phyloP scores from a whole-genome alignment of 2,797 vertebrate species.

The Garrulus glandarius region DNA sequence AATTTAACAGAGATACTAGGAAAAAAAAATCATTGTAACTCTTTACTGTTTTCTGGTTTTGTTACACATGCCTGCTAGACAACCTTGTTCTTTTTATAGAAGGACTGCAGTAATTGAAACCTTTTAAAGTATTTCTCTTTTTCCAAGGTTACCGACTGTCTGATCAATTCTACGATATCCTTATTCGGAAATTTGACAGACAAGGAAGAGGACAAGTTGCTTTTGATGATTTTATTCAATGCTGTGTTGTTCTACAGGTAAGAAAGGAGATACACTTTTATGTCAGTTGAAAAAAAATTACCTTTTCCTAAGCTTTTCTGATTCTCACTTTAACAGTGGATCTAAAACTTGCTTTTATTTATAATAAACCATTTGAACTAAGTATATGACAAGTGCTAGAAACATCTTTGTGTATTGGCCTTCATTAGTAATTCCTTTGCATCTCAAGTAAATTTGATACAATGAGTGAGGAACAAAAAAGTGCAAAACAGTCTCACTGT shows the following conservation, averaged over 20 bases:
- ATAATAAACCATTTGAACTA: not conserved
- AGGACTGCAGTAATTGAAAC: not conserved
- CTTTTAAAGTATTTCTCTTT: slow-evolving; percentile 21
- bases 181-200: slow-evolving; percentile 96
- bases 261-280: not conserved
- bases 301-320: not conserved
- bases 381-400: not conserved
- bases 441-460: not conserved
- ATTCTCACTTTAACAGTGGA: not conserved
- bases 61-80: not conserved
- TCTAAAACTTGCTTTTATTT: not conserved
- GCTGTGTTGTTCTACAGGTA: slow-evolving; percentile 98
- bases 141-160: slow-evolving; percentile 91
- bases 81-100: not conserved
- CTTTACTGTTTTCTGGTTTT: not conserved
- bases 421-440: not conserved
- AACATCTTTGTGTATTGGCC: not conserved
- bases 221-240: slow-evolving; percentile 99
- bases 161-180: slow-evolving; percentile 93
- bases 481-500: not conserved
- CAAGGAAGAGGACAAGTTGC: slow-evolving; percentile 95
- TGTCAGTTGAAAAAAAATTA: not conserved
- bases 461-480: not conserved
- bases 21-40: not conserved
- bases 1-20: not conserved